Conservation (phyloP, 2,113 vertebrate species). For the Melanocharis versteri region DNA sequence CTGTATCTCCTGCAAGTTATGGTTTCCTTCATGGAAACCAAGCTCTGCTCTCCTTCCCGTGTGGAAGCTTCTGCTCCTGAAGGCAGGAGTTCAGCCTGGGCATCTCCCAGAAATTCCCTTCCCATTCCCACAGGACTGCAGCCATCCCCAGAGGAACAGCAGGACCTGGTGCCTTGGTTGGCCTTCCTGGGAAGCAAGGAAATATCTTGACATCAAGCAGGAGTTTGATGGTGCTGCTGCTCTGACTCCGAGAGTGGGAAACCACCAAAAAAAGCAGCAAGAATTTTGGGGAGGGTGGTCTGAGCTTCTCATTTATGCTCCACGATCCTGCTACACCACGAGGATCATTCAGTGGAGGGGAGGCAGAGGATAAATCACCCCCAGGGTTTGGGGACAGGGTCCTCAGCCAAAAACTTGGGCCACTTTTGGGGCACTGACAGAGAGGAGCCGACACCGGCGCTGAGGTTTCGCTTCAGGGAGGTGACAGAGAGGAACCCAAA, state of each 20-base stretch:
- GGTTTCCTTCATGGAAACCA: neutral
- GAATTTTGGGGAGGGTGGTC: neutral
- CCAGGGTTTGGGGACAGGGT: neutral
- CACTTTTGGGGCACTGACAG: fast-evolving
- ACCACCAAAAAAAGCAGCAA: neutral
- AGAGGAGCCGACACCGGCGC: neutral
- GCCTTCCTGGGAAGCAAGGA: neutral
- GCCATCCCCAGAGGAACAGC: neutral
- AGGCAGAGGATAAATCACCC: neutral
- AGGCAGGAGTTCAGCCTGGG: neutral
- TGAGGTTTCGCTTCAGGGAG: conserved; percentile 26
- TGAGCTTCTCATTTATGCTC: neutral
- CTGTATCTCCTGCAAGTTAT: neutral
- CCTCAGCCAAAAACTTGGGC: neutral
- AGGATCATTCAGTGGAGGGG: neutral
- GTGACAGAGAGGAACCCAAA: conserved; percentile 19
- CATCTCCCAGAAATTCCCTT: neutral
- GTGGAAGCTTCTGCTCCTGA: neutral
- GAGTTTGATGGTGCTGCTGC: neutral
- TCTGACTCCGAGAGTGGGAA: neutral
- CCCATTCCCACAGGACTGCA: neutral
- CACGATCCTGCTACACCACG: fast-evolving
- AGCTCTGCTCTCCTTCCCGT: neutral
- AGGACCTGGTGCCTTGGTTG: neutral
- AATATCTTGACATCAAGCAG: neutral